These are phyloP conservation scores for Zenarchopterus dispar DNA, from an alignment of 2,797 vertebrate species.

Conservation along the genomic window DNA sequence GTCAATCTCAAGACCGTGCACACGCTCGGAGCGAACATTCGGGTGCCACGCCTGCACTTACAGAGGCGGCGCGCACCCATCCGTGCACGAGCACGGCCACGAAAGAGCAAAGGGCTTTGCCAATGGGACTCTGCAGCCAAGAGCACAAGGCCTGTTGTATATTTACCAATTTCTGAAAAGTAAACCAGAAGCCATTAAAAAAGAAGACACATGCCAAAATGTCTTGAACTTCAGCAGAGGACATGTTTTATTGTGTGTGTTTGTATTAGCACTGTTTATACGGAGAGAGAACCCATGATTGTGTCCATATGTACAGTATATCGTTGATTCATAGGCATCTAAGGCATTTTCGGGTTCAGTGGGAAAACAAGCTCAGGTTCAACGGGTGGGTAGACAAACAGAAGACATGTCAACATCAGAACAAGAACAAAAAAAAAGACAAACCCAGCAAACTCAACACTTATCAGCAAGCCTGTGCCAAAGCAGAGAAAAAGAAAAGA, in stretches of 20 bases:
- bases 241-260: conserved; percentile 71
- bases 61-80: background rate
- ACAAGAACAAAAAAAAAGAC: conserved; percentile 43
- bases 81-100: too few species aligned
- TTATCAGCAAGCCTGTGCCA: conserved; percentile 74
- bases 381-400: conserved; percentile 30
- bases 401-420: conserved; percentile 35
- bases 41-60: conserved; percentile 39
- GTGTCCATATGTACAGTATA: conserved; percentile 76
- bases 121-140: conserved; percentile 51
- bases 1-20: conserved; percentile 49
- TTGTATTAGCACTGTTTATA: conserved; percentile 78
- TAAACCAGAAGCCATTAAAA: conserved; percentile 84
- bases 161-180: conserved; percentile 62
- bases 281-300: conserved; percentile 71
- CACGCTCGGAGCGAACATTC: conserved; percentile 25
- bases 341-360: conserved; percentile 60
- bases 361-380: conserved; percentile 73
- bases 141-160: conserved; percentile 54
- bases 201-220: conserved; percentile 81
- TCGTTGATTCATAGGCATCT: conserved; percentile 65
- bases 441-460: conserved; percentile 41
- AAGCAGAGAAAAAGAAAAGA: conserved; percentile 64
- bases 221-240: conserved; percentile 71
- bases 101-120: conserved; percentile 48